Evolutionary conservation across 2,797 vertebrate genomes (phyloP), one percentile per base, ranked within the genome.

Genomic region (Leptodactylus fallax): DNA sequence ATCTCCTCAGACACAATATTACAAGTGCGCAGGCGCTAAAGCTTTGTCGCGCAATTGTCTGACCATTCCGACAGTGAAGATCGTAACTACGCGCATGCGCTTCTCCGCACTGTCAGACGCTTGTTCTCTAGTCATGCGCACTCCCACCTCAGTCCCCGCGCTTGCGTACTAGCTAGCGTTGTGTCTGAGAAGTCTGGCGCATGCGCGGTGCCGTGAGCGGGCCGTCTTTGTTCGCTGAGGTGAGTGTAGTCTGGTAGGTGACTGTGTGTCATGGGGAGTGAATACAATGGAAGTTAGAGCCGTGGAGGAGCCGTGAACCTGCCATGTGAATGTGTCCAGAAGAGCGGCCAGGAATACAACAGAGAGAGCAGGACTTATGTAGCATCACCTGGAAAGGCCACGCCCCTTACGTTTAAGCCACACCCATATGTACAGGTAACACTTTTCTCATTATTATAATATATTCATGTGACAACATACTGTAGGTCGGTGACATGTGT

Each of bases 171-270:
- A 36, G 12, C 7, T 7, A 13, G 5, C 11, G 5, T 14, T 17
- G 0, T 6, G 8, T 3, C 0, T 45, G 27, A 45, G 67, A 13
- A 1, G 11, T n/a, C 5, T 14, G 25, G 14, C 69, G 69, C 69
- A 71, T 45, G 69, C 69, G 69, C 69, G 27, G 2, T 8, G 27
- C 27, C 2, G 13, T 17, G 14, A 8, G 69, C 69, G 69, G 65
- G 69, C 27, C 69, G 27, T 45, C 69, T 71, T 71, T 71, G 69
- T 71, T 71, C 69, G 27, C 69, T 7, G 27, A 71, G 69, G 69
- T 71, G 69, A 77, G 74, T 53, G 45, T 14, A n/a, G 9, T 14
- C 19, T 7, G 4, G 10, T 1, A 0, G 21, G 74, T 17, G 67
- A 1, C 27, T 11, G 12, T 14, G 9, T n/a, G n/a, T n/a, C n/a